Evolutionary conservation across 2,797 vertebrate genomes (phyloP), one percentile per base, ranked within the genome.

Genomic region (Melanotaenia maccullochi): DNA sequence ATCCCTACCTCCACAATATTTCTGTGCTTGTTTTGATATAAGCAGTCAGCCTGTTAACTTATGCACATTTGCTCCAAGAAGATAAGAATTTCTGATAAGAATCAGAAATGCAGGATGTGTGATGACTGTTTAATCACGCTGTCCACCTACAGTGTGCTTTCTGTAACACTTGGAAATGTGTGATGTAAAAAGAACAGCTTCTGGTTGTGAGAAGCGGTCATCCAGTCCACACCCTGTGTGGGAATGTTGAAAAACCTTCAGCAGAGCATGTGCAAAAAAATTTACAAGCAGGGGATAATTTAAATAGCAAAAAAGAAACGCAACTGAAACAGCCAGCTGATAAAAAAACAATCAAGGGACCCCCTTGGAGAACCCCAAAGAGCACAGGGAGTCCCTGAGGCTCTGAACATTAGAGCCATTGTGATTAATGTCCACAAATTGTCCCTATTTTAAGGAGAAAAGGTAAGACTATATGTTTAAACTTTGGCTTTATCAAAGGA

Each of bases 101-200:
- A 28, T 16, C 56, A 65, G 69, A 79, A 81, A 55, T 68, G 36
- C 60, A 54, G 72, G 68, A 73, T 70, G 35, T 65, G 68, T 79
- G 69, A 78, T 76, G 5, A 44, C 71, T 65, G 60, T 57, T 85
- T 74, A 71, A 78, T 75, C 82, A 73, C 52, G 52, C 59, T 60
- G 62, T 57, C 68, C 83, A 70, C 73, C 78, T 80, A 79, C 86
- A n/a, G 64, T 42, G 68, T 63, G 80, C 65, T 77, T 83, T 81
- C 73, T 85, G 59, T 76, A 82, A 75, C 83, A 78, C 71, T 79
- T 36, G 35, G 56, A 83, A 66, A 82, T 67, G 79, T 79, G 85
- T 79, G 69, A 83, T 78, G 49, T 70, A 36, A 81, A 78, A 87
- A 65, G 63, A 86, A 79, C 81, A 80, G 75, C 71, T 71, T 78